Conservation (phyloP, 2,113 vertebrate species). For the Caranx ignobilis region DNA sequence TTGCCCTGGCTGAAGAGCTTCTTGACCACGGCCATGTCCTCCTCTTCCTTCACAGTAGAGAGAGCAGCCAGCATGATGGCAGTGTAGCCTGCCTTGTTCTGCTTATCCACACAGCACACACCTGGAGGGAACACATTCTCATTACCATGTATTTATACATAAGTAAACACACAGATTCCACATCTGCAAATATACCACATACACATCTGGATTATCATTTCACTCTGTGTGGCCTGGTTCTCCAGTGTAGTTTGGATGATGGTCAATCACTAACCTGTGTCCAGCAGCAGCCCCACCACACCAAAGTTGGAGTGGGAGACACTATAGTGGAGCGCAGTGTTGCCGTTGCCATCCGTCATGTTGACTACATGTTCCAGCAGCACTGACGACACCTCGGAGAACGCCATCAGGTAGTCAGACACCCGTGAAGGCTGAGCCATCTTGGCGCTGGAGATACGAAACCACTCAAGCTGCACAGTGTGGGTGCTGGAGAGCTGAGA, state of each 20-base stretch:
- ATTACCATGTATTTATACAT: background rate
- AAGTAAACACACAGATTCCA: background rate
- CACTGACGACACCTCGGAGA: constrained; percentile 84
- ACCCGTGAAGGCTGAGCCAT: constrained; percentile 83
- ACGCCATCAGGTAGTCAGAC: constrained; percentile 88
- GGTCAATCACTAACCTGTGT: constrained; percentile 86
- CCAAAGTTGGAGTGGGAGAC: constrained; percentile 96
- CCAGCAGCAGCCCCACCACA: constrained; percentile 90
- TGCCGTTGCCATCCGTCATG: constrained; percentile 93
- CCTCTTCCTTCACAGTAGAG: constrained; percentile 87
- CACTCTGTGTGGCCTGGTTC: too few species aligned
- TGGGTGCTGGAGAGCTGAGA: constrained; percentile 86
- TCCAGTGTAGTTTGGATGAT: background rate
- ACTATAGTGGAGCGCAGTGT: constrained; percentile 96
- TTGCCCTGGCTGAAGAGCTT: constrained; percentile 92
- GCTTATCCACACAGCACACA: constrained; percentile 90
- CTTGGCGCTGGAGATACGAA: constrained; percentile 93
- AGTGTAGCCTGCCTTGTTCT: constrained; percentile 96
- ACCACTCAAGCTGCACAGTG: constrained; percentile 93
- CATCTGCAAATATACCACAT: background rate
- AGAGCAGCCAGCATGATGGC: constrained; percentile 95
- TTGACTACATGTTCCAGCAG: constrained; percentile 91
- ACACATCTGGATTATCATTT: background rate
- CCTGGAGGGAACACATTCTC: constrained; percentile 75
- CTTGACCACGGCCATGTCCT: constrained; percentile 90